Percentiles rank a stretch among this genome's conserved stretches.
Conservation (phyloP, 2,113 vertebrate species). For the Ceyx melanurus region DNA sequence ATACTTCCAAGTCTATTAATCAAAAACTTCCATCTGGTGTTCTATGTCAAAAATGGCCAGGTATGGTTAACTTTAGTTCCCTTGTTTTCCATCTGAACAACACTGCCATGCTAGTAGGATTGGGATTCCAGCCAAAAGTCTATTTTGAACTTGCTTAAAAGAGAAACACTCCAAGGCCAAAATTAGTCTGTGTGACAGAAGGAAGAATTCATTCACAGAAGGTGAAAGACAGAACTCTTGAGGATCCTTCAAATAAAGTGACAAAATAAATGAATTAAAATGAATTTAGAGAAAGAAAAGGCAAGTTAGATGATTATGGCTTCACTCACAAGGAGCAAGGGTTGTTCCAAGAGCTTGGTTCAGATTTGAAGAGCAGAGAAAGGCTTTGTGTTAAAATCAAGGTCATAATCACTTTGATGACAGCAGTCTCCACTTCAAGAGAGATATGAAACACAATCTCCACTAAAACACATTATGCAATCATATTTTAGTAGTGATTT, state of each 20-base stretch:
- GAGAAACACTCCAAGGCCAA: conserved; percentile 45
- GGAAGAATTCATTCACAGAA: conserved; percentile 41
- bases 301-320: neutral
- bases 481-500: neutral
- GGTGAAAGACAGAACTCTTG: conserved; percentile 43
- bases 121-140: conserved; percentile 59
- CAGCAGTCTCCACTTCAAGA: neutral
- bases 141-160: conserved; percentile 62
- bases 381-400: neutral
- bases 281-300: neutral
- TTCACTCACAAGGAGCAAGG: neutral
- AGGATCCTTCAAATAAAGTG: conserved; percentile 6
- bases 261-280: neutral
- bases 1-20: neutral
- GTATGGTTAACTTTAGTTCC: neutral
- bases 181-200: conserved; percentile 50
- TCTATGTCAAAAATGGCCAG: neutral
- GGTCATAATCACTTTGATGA: conserved; percentile 5
- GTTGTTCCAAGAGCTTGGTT: neutral
- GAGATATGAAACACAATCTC: conserved; percentile 48
- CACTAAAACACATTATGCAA: conserved; percentile 1
- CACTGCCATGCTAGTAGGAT: neutral
- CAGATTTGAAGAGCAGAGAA: neutral
- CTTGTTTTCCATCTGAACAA: conserved; percentile 27
- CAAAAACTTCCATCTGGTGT: neutral